These are phyloP conservation scores for Acanthosoma haemorrhoidale DNA, from an alignment of 2,888 invertebrate species.

Conservation along the genomic window DNA sequence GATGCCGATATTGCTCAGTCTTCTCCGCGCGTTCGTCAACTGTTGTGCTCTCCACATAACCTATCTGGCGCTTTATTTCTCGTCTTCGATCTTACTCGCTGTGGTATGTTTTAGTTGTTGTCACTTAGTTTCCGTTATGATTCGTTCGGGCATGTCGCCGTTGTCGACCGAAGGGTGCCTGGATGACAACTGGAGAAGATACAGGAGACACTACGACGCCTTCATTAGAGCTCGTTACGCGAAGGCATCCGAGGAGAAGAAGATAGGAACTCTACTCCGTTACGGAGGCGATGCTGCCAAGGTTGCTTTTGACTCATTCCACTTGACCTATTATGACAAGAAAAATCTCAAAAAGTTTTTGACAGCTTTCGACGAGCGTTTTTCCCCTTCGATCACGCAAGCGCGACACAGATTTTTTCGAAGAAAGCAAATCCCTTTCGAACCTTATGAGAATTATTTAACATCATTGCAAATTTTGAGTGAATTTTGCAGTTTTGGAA, in stretches of 20 bases:
- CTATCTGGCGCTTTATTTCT: background rate
- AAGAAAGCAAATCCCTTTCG: background rate
- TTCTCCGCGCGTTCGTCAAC: background rate
- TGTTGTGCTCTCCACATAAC: background rate
- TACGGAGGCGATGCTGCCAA: background rate
- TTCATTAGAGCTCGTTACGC: constrained; percentile 4
- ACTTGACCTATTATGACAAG: background rate
- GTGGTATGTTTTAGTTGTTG: background rate
- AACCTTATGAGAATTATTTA: constrained; percentile 14
- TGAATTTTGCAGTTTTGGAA: constrained; percentile 14
- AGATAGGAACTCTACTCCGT: constrained; percentile 13
- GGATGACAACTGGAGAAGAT: constrained; percentile 23
- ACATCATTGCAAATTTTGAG: constrained; percentile 13
- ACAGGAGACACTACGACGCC: constrained; percentile 14
- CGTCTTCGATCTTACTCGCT: background rate
- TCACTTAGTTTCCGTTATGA: background rate
- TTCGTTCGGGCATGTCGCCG: background rate
- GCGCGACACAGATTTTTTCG: constrained; percentile 16
- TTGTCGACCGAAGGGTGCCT: background rate
- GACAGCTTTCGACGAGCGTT: constrained; percentile 11
- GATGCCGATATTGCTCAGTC: background rate
- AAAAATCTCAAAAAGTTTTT: background rate
- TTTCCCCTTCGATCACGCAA: constrained; percentile 1
- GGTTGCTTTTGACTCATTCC: background rate
- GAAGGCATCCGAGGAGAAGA: background rate